Evolutionary conservation across 2,797 vertebrate genomes (phyloP), one percentile per base, ranked within the genome.

Genomic region (Melanotaenia trifasciata): DNA sequence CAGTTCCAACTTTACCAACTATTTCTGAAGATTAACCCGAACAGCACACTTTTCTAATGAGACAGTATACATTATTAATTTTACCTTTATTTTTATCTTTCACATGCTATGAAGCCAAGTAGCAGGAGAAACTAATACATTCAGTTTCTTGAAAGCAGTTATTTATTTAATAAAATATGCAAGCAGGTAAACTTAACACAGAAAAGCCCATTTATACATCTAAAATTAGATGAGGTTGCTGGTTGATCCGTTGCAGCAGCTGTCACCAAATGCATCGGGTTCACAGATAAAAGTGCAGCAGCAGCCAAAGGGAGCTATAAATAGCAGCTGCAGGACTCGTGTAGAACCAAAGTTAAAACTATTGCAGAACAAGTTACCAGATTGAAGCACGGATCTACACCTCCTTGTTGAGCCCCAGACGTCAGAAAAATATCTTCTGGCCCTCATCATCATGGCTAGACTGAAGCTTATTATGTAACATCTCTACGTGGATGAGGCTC

Each of bases 401-500:
- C 12, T 13, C 3, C 16, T 16, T 43, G 40, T 43, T 43, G 14
- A 43, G 14, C 40, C 16, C 5, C 16, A 5, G 38, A 16, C 38
- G 12, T 40, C 13, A 40, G 38, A 40, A 40, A 43, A 18, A 43
- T 43, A 18, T 43, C 16, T 43, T 43, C 40, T 43, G 40, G 3
- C 40, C 4, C 40, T 43, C 40, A 43, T 18, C 51, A 54, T 11
- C 12, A 26, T 28, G 24, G 26, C 51, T 12, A 26, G 4, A 54
- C 51, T 54, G 22, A 54, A 13, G 24, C 24, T 26, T 26, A 13
- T 53, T 53, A 53, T 26, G n/a, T 33, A 64, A 40, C 45, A 53
- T 24, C 51, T 76, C 36, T 58, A 50, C 40, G 56, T 64, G 60
- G 38, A 53, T 65, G 60, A 63, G 12, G 4, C 79, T 84, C 63